phyloP scores from a whole-genome alignment of 2,113 vertebrate genomes.

The Noturus placidus region DNA sequence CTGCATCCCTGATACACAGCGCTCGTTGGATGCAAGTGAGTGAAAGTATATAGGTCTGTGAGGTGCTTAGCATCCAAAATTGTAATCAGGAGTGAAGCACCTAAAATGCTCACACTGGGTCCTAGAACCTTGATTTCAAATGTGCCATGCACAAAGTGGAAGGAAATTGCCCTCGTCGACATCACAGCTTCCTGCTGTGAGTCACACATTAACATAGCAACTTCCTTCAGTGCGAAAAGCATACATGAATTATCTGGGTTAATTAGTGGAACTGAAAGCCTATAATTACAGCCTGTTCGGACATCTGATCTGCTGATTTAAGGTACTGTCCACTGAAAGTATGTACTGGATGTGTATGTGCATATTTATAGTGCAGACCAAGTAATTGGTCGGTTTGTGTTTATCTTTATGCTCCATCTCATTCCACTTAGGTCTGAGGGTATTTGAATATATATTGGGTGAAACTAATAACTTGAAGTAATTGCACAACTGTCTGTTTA shows the following conservation, averaged over 20 bases:
- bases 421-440: not conserved
- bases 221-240: slow-evolving; percentile 34
- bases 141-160: slow-evolving; percentile 18
- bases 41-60: not conserved
- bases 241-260: slow-evolving; percentile 35
- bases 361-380: slow-evolving; percentile 3
- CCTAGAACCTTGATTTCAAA: slow-evolving; percentile 28
- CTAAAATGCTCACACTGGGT: not conserved
- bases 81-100: slow-evolving; percentile 22
- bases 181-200: slow-evolving; percentile 16
- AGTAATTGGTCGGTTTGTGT: not conserved
- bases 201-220: slow-evolving; percentile 39
- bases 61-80: slow-evolving; percentile 20
- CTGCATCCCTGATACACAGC: not conserved
- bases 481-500: not conserved
- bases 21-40: not conserved
- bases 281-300: slow-evolving; percentile 25
- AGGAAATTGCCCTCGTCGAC: slow-evolving; percentile 16
- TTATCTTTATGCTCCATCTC: not conserved
- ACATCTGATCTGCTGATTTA: slow-evolving; percentile 16
- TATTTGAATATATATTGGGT: slow-evolving; percentile 5
- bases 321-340: slow-evolving; percentile 1
- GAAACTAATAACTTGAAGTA: not conserved
- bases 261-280: slow-evolving; percentile 38
- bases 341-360: not conserved